phyloP scores from a whole-genome alignment of 2,113 vertebrate species.

The Athene noctua region DNA sequence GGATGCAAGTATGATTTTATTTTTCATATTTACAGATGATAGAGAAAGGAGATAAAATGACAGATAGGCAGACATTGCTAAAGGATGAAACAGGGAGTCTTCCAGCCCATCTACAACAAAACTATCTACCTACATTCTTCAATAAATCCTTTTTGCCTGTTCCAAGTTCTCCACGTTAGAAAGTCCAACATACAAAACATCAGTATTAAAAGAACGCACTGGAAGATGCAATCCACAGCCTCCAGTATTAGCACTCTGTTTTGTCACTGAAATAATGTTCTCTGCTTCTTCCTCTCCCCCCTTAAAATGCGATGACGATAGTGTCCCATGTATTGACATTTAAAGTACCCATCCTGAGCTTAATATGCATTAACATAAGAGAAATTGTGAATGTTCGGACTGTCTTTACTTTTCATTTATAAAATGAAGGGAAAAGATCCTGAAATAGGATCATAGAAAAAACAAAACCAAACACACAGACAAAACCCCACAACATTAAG shows the following conservation, averaged over 20 bases:
- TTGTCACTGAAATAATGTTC: background rate
- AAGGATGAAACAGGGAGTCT: background rate
- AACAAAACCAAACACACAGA: background rate
- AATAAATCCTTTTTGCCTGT: background rate
- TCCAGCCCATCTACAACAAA: background rate
- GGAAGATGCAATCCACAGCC: background rate
- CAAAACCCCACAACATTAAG: accelerated
- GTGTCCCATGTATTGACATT: background rate
- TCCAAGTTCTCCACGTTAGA: background rate
- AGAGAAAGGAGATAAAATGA: background rate
- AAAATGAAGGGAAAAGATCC: background rate
- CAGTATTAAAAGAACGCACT: background rate
- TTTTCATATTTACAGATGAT: background rate
- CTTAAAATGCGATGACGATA: background rate
- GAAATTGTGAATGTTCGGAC: background rate
- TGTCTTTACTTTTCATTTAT: background rate
- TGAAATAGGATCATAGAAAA: background rate
- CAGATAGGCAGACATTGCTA: background rate
- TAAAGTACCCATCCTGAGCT: background rate
- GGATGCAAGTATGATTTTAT: background rate
- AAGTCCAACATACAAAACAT: background rate
- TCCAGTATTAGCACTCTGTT: background rate
- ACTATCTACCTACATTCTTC: background rate
- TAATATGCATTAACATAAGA: background rate
- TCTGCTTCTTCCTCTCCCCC: background rate